A percentile compares a stretch with the other conserved stretches of the same genome.
phyloP scores from a whole-genome alignment of 1,140 invertebrate species.

The Zaprionus lachaisei region DNA sequence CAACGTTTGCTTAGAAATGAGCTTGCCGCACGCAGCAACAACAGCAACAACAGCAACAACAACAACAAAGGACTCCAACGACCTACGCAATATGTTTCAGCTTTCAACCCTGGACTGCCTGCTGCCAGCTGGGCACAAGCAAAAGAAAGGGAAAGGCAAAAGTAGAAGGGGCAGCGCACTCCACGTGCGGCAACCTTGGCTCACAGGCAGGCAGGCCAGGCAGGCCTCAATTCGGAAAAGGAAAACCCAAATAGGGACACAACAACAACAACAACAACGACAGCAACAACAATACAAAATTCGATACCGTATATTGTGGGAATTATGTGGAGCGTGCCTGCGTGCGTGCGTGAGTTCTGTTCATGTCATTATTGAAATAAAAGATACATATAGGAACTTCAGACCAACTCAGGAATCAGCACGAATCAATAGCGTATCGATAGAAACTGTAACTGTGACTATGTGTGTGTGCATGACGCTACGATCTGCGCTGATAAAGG shows the following conservation, averaged over 20 bases:
- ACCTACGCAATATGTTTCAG: slow-evolving; percentile 81
- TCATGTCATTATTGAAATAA: slow-evolving; percentile 45
- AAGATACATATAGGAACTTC: slow-evolving; percentile 20
- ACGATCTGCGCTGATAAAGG: slow-evolving; percentile 32
- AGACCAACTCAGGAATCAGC: neutral
- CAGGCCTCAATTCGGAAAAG: slow-evolving; percentile 20
- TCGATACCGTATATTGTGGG: slow-evolving; percentile 31
- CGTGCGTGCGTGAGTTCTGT: slow-evolving; percentile 32
- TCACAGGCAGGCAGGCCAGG: slow-evolving; percentile 27
- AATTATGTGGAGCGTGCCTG: slow-evolving; percentile 43
- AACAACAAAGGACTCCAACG: slow-evolving; percentile 35
- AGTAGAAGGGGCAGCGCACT: slow-evolving; percentile 7
- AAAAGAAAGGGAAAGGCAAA: neutral
- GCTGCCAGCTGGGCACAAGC: slow-evolving; percentile 2
- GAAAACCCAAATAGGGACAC: slow-evolving; percentile 26
- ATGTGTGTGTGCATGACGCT: slow-evolving; percentile 23
- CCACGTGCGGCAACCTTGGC: slow-evolving; percentile 49
- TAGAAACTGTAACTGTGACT: neutral
- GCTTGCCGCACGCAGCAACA: slow-evolving; percentile 64
- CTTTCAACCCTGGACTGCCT: slow-evolving; percentile 59
- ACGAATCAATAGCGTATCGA: slow-evolving; percentile 48
- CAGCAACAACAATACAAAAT: slow-evolving; percentile 8
- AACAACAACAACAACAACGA: neutral
- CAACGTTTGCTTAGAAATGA: slow-evolving; percentile 60
- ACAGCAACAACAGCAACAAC: slow-evolving; percentile 1